Base-by-base conservation (phyloP, 2,888 invertebrate species). In the Stegophylla sp. region DNA sequence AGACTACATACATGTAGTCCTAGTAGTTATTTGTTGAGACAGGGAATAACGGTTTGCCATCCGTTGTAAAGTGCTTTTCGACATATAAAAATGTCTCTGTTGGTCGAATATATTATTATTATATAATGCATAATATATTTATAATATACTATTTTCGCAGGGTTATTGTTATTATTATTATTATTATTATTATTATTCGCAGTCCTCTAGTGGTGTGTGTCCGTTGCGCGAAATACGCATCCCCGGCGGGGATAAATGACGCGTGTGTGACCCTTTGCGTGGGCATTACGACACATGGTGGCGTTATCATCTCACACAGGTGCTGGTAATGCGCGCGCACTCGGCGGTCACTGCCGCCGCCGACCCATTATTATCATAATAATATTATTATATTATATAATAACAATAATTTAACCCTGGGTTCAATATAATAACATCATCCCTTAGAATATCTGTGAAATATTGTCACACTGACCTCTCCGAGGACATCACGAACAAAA, bases 241-340 rank as follows among this genome's bases (percentile, higher is more conserved):
- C 51, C 20, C n/a, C n/a, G n/a, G n/a, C n/a, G 15, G 28, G 61
- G 48, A 74, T 61, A 61, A 74, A 74, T 61, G 61, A 74, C 45
- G 61, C 73, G 61, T 26, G 61, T 61, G 61, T 48, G 73, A 61
- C 73, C 61, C 74, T n/a, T 13, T 45, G 28, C n/a, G n/a, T n/a
- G n/a, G n/a, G n/a, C n/a, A n/a, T n/a, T n/a, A n/a, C 48, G 61
- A 59, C 74, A 64, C 20, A 64, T 51, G 63, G 64, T 63, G 51
- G n/a, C 23, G 45, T 64, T 75, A 75, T 75, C n/a, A n/a, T n/a
- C n/a, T n/a, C 48, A 64, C 75, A 45, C 75, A 75, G 75, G 75
- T 75, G 75, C 23, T 51, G 51, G 63, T 64, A 75, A 75, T 75
- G 64, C 51, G 51, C 63, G 20, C 48, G 12, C 12, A 15, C 45